A percentile compares a stretch with the other conserved stretches of the same genome.
phyloP scores from a whole-genome alignment of 2,888 invertebrate genomes.

The Scaptomyza tumidula region DNA sequence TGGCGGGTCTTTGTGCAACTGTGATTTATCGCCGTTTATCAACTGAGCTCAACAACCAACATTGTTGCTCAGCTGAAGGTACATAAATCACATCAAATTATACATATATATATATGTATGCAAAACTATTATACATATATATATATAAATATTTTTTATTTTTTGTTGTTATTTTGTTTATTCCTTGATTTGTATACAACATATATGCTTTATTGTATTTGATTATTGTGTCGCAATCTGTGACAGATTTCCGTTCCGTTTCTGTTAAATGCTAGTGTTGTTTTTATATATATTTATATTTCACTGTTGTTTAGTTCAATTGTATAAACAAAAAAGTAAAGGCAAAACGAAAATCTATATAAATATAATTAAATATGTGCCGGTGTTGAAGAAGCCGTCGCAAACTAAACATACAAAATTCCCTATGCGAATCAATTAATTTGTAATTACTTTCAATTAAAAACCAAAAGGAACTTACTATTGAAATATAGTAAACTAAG shows the following conservation, averaged over 20 bases:
- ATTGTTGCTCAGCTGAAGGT: slow-evolving; percentile 40
- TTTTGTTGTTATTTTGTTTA: slow-evolving; percentile 54
- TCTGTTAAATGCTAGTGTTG: slow-evolving; percentile 76
- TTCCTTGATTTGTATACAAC: slow-evolving; percentile 33
- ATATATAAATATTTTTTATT: slow-evolving; percentile 53
- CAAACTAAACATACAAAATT: slow-evolving; percentile 70
- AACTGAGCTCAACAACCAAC: slow-evolving; percentile 34
- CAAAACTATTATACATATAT: slow-evolving; percentile 47
- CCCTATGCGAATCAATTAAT: slow-evolving; percentile 85
- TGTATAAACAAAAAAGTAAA: slow-evolving; percentile 41
- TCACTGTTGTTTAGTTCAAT: slow-evolving; percentile 71
- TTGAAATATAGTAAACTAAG: slow-evolving; percentile 39
- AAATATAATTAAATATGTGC: slow-evolving; percentile 37
- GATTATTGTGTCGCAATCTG: slow-evolving; percentile 52
- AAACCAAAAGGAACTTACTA: slow-evolving; percentile 38
- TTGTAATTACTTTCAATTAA: slow-evolving; percentile 84
- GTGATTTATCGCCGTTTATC: slow-evolving; percentile 88
- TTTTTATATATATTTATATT: slow-evolving; percentile 46
- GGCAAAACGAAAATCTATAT: slow-evolving; percentile 34
- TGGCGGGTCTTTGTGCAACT: slow-evolving; percentile 91
- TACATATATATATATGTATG: slow-evolving; percentile 31
- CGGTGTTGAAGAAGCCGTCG: slow-evolving; percentile 25
- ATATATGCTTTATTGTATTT: slow-evolving; percentile 18
- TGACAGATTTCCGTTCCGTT: slow-evolving; percentile 53
- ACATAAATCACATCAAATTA: slow-evolving; percentile 63